A percentile compares a stretch with the other conserved stretches of the same genome.
These are phyloP conservation scores for Emmelina monodactyla DNA, from an alignment of 2,888 invertebrate species.

Conservation along the genomic window DNA sequence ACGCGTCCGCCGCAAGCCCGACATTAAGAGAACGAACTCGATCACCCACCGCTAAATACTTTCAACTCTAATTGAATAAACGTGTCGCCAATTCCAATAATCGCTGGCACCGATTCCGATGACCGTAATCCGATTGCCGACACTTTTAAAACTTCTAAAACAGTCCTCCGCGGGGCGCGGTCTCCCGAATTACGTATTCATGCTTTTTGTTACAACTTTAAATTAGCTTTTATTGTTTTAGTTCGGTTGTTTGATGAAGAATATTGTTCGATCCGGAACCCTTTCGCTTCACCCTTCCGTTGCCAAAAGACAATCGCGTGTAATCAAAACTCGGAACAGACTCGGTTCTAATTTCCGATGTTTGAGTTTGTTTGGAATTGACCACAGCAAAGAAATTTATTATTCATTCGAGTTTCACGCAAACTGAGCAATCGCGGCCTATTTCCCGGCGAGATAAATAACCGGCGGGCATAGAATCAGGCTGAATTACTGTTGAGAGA, in stretches of 20 bases:
- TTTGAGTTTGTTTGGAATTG: neutral
- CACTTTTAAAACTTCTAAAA: neutral
- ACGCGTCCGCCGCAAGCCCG: slow-evolving; percentile 14
- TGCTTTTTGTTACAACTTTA: neutral
- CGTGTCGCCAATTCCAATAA: slow-evolving; percentile 40
- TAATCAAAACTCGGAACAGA: neutral
- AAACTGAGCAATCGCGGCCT: no score
- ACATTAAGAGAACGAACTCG: slow-evolving; percentile 12
- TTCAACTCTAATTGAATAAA: slow-evolving; percentile 47
- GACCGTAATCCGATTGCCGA: slow-evolving; percentile 22
- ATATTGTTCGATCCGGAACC: slow-evolving; percentile 1
- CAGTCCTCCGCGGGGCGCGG: neutral
- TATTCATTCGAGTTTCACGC: no score
- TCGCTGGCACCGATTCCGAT: slow-evolving; percentile 24
- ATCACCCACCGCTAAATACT: slow-evolving; percentile 32
- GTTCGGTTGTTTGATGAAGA: neutral
- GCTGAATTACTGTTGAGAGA: no score
- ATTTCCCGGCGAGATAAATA: no score
- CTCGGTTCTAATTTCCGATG: neutral
- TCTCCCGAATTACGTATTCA: neutral
- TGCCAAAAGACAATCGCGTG: neutral
- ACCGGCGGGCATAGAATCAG: no score
- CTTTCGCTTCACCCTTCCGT: neutral
- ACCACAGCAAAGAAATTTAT: neutral
- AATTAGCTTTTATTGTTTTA: slow-evolving; percentile 1